Percentiles rank a stretch among this genome's conserved stretches.
phyloP scores from a whole-genome alignment of 2,888 invertebrate species.

The Trichacis sp. region DNA sequence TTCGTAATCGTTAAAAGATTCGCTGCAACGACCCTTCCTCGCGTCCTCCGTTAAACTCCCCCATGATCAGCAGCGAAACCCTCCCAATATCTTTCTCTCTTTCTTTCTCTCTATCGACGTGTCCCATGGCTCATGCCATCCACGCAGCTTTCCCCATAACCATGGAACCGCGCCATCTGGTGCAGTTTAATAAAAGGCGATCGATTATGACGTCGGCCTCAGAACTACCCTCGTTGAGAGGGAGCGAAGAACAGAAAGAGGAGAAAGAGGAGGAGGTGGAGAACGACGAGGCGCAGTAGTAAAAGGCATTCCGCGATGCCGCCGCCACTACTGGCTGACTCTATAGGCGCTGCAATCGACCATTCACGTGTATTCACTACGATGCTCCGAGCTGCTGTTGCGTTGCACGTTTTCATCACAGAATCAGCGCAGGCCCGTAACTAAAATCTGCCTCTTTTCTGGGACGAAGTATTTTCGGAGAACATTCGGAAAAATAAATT shows the following conservation, averaged over 20 bases:
- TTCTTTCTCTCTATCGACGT: conserved; percentile 6
- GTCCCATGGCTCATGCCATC: conserved; percentile 35
- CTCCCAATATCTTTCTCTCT: conserved; percentile 33
- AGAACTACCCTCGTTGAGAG: conserved; percentile 57
- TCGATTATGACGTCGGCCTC: conserved; percentile 69
- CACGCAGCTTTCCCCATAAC: conserved; percentile 39
- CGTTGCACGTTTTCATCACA: too few relatives aligned
- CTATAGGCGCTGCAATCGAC: too few relatives aligned
- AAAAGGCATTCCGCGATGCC: too few relatives aligned
- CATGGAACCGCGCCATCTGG: conserved; percentile 63
- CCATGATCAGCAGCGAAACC: conserved; percentile 48
- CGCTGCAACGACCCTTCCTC: conserved; percentile 53
- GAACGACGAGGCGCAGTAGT: too few relatives aligned
- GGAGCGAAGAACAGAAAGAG: conserved; percentile 36
- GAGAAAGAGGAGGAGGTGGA: conserved; percentile 32
- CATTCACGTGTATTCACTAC: too few relatives aligned
- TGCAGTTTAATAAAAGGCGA: conserved; percentile 69
- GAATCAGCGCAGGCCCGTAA: too few relatives aligned
- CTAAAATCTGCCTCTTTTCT: too few relatives aligned
- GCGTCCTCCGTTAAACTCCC: conserved; percentile 57
- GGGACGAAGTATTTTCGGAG: too few relatives aligned
- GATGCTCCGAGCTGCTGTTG: too few relatives aligned
- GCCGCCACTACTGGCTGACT: too few relatives aligned
- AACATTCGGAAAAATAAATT: too few relatives aligned
- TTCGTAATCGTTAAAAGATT: conserved; percentile 68